Evolutionary conservation across 2,888 invertebrate genomes (phyloP).

Genomic region (Cephus sareptanus): DNA sequence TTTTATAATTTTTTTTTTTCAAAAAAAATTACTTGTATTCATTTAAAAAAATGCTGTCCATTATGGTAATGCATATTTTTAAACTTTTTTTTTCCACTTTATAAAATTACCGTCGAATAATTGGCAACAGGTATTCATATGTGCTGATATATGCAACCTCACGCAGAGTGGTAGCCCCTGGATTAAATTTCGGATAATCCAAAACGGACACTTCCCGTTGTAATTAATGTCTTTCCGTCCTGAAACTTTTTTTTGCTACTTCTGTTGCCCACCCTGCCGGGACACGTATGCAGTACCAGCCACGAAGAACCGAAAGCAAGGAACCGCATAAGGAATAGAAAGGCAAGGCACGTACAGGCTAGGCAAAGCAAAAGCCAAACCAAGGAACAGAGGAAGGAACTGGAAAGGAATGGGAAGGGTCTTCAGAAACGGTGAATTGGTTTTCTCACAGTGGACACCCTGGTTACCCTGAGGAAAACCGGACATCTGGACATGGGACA

Average conservation of each 20-base stretch:
- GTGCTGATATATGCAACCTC: constrained; percentile 18
- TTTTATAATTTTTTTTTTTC: too few species aligned
- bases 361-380: constrained; percentile 6
- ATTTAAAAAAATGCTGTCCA: not conserved
- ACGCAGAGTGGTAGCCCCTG: constrained; percentile 32
- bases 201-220: constrained; percentile 38
- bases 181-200: constrained; percentile 56
- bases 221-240: constrained; percentile 52
- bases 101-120: not conserved
- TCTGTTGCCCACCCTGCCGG: not conserved
- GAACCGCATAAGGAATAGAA: not conserved
- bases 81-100: too few species aligned
- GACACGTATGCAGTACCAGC: not conserved
- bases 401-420: constrained; percentile 24
- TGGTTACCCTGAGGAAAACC: constrained; percentile 40
- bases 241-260: constrained; percentile 25
- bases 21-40: too few species aligned
- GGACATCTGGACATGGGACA: constrained; percentile 63
- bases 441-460: constrained; percentile 53
- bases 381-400: constrained; percentile 21
- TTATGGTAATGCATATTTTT: not conserved
- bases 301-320: not conserved
- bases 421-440: constrained; percentile 31
- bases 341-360: not conserved
- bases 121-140: constrained; percentile 32